phyloP scores from a whole-genome alignment of 53 echinoderm and acorn worm species.

The Temnopleurus reevesii region DNA sequence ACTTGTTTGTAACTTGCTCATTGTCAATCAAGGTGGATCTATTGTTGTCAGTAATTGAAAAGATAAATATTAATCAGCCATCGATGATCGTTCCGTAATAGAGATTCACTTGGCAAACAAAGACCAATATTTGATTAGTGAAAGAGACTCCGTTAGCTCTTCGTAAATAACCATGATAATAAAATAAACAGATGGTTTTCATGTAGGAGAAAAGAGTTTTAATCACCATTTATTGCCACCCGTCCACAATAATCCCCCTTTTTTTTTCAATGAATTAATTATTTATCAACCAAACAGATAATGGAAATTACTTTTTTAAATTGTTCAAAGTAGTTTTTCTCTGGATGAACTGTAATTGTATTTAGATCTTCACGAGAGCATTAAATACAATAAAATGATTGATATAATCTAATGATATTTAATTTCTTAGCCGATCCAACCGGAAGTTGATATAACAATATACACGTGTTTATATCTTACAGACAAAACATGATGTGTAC shows the following conservation, averaged over 20 bases:
- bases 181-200: constrained; percentile 12
- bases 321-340: not conserved
- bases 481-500: too few relatives aligned
- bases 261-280: not conserved
- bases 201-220: not conserved
- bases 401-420: not conserved
- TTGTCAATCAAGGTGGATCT: constrained; percentile 15
- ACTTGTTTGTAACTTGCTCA: not conserved
- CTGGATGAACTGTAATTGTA: not conserved
- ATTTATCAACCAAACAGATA: constrained; percentile 13
- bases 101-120: not conserved
- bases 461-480: too few relatives aligned
- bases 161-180: constrained; percentile 23
- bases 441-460: too few relatives aligned
- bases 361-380: not conserved
- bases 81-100: constrained; percentile 10
- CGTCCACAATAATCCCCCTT: not conserved
- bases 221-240: not conserved
- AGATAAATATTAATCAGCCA: constrained; percentile 25
- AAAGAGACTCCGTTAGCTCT: constrained; percentile 3
- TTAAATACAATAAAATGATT: constrained; percentile 17
- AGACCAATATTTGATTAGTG: constrained; percentile 27
- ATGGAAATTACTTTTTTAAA: not conserved
- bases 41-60: constrained; percentile 33
- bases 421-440: too few relatives aligned